These are phyloP conservation scores for Drosophila willistoni DNA, from an alignment of 1,140 invertebrate species.

Conservation along the genomic window DNA sequence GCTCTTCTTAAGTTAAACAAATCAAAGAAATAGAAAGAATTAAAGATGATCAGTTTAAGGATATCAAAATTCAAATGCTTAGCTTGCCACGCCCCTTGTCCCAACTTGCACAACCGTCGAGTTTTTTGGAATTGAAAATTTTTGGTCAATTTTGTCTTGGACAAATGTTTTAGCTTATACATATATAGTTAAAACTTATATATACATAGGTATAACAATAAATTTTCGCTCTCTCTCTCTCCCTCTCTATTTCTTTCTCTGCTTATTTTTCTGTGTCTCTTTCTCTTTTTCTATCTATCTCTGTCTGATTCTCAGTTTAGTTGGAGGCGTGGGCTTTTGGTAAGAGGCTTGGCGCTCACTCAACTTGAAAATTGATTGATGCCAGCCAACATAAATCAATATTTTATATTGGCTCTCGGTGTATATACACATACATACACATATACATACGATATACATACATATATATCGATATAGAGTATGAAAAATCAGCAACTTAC, in stretches of 20 bases:
- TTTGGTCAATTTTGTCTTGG: not conserved
- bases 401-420: constrained; percentile 56
- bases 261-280: not conserved
- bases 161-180: no score
- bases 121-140: constrained; percentile 6
- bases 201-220: not conserved
- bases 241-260: no score
- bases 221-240: not conserved
- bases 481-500: constrained; percentile 12
- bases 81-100: constrained; percentile 4
- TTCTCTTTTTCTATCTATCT: not conserved
- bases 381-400: constrained; percentile 61
- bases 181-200: no score
- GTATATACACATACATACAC: no score
- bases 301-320: not conserved
- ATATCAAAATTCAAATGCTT: constrained; percentile 16
- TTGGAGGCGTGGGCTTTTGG: constrained; percentile 36
- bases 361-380: constrained; percentile 74
- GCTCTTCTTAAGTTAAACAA: no score
- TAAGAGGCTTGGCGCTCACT: constrained; percentile 56
- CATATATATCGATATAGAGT: constrained; percentile 13
- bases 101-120: constrained; percentile 31
- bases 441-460: not conserved
- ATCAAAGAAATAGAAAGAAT: no score
- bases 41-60: not conserved